These are phyloP conservation scores for Sycophila sp. DNA, from an alignment of 1,140 invertebrate genomes.

Conservation along the genomic window DNA sequence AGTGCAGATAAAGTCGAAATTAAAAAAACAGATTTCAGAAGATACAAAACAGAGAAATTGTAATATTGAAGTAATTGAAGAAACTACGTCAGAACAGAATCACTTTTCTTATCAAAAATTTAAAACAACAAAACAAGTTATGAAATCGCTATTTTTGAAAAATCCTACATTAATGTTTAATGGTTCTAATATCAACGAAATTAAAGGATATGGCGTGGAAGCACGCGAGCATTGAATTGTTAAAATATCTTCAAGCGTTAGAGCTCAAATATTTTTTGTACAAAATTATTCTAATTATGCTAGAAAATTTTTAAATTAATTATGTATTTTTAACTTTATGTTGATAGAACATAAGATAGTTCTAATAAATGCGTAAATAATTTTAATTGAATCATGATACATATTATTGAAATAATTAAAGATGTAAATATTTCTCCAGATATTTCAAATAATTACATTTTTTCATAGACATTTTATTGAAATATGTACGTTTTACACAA, in stretches of 20 bases:
- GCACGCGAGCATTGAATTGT: slow-evolving; percentile 6
- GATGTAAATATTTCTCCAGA: background rate
- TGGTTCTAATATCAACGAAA: slow-evolving; percentile 58
- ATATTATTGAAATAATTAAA: background rate
- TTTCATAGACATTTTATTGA: background rate
- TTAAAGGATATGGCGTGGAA: slow-evolving; percentile 55
- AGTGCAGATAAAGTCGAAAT: slow-evolving; percentile 12
- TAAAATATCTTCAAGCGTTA: background rate
- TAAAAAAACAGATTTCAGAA: background rate
- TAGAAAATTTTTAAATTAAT: background rate
- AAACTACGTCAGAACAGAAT: background rate
- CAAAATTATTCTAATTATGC: background rate
- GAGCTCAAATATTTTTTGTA: background rate
- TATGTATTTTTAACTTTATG: background rate
- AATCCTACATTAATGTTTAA: slow-evolving; percentile 50
- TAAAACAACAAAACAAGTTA: slow-evolving; percentile 48
- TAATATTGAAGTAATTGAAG: too few relatives aligned
- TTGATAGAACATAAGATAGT: too few relatives aligned
- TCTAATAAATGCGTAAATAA: too few relatives aligned
- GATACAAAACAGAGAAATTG: background rate
- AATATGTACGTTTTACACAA: too few relatives aligned
- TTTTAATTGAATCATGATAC: background rate
- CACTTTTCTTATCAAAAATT: slow-evolving; percentile 16
- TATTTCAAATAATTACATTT: background rate
- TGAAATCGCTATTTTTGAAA: slow-evolving; percentile 51